Conservation (phyloP, 2,113 vertebrate genomes). For the Thymallus thymallus region DNA sequence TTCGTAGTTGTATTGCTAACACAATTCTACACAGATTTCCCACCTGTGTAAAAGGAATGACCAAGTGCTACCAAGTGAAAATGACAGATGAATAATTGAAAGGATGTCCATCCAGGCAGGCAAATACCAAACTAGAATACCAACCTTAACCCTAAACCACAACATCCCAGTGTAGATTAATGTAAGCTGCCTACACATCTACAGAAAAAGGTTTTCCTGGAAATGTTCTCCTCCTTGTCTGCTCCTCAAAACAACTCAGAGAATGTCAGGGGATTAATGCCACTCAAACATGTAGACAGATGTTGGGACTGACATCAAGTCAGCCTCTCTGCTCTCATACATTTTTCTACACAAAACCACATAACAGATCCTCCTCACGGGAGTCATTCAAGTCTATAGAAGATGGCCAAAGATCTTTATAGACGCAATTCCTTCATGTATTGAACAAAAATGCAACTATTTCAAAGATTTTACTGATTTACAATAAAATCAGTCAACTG, state of each 20-base stretch:
- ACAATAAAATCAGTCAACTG: too few species aligned
- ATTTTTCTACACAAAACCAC: too few species aligned
- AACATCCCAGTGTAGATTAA: not conserved
- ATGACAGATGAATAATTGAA: too few species aligned
- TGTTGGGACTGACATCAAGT: constrained; percentile 54
- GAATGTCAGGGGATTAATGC: constrained; percentile 55
- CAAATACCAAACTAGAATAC: too few species aligned
- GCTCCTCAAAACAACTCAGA: constrained; percentile 35
- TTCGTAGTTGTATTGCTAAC: too few species aligned
- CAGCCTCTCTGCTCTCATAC: constrained; percentile 53
- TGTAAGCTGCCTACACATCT: not conserved
- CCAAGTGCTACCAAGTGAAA: too few species aligned
- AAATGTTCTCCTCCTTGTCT: not conserved
- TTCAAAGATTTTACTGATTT: too few species aligned
- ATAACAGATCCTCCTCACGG: constrained; percentile 53
- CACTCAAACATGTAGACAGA: constrained; percentile 62
- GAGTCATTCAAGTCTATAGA: constrained; percentile 47
- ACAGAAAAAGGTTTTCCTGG: not conserved
- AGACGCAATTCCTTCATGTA: constrained; percentile 10
- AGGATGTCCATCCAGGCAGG: too few species aligned
- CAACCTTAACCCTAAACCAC: not conserved
- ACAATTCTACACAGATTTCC: too few species aligned
- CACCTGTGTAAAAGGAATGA: too few species aligned
- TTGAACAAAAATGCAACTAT: too few species aligned
- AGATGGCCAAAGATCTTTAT: constrained; percentile 41